A percentile compares a stretch with the other conserved stretches of the same genome.
These are phyloP conservation scores for Portunus trituberculatus DNA, from an alignment of 1,140 invertebrate species.

Conservation along the genomic window DNA sequence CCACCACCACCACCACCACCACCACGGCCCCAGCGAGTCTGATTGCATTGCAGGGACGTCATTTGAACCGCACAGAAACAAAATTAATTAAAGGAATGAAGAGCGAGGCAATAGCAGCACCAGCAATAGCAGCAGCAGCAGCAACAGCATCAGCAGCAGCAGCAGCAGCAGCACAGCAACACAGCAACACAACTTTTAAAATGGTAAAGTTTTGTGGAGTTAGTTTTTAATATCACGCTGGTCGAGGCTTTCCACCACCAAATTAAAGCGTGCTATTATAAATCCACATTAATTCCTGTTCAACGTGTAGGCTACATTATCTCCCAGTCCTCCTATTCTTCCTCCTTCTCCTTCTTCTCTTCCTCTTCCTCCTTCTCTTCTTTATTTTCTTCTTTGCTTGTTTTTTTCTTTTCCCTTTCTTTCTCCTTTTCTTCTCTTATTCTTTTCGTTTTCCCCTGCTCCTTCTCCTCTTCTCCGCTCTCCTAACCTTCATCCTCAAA, in stretches of 20 bases:
- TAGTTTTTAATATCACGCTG: not conserved
- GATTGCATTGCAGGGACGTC: not conserved
- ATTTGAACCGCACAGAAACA: conserved; percentile 21
- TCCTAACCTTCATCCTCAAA: not conserved
- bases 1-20: not conserved
- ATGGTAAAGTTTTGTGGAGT: not conserved
- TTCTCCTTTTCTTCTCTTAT: too few relatives aligned
- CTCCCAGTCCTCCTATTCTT: too few relatives aligned
- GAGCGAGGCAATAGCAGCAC: not conserved
- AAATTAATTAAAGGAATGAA: conserved; percentile 24
- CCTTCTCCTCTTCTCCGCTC: not conserved
- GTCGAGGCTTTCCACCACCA: not conserved
- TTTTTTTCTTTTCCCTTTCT: too few relatives aligned
- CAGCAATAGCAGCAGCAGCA: too few relatives aligned
- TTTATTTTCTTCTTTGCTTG: too few relatives aligned
- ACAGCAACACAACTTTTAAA: conserved; percentile 6
- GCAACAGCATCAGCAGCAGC: too few relatives aligned
- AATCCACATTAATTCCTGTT: not conserved
- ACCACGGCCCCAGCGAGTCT: not conserved
- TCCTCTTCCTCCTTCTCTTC: too few relatives aligned
- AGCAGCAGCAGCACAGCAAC: too few relatives aligned
- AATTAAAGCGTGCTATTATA: not conserved
- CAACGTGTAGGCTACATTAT: not conserved
- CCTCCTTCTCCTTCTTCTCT: too few relatives aligned
- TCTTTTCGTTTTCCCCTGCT: not conserved